phyloP scores from a whole-genome alignment of 2,888 invertebrate species.

The Euclidia mi region DNA sequence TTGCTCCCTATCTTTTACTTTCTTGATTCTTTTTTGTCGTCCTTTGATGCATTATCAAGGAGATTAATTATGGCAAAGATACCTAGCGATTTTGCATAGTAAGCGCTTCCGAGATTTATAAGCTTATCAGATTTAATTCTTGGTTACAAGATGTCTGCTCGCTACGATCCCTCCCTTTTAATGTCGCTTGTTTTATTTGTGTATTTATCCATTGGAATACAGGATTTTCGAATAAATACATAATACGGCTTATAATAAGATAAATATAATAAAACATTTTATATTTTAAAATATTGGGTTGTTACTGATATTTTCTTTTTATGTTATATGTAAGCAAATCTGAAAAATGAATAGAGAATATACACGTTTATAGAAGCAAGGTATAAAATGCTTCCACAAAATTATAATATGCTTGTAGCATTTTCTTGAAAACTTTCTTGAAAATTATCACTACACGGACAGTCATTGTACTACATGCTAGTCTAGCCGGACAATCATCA shows the following conservation, averaged over 20 bases:
- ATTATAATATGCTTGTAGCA: too few relatives aligned
- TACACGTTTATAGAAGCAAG: too few relatives aligned
- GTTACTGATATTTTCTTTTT: too few relatives aligned
- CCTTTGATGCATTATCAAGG: slow-evolving; percentile 43
- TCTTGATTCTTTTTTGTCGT: slow-evolving; percentile 50
- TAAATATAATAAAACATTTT: too few relatives aligned
- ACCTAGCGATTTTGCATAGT: slow-evolving; percentile 43
- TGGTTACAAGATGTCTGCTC: slow-evolving; percentile 32
- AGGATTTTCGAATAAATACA: background rate
- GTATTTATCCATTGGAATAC: slow-evolving; percentile 7
- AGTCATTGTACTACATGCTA: too few relatives aligned
- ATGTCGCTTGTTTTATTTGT: slow-evolving; percentile 25
- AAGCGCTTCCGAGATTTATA: slow-evolving; percentile 41
- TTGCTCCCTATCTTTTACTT: slow-evolving; percentile 42
- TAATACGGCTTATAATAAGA: background rate
- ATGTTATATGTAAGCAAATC: too few relatives aligned
- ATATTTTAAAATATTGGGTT: too few relatives aligned
- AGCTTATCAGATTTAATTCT: slow-evolving; percentile 55
- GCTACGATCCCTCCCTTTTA: slow-evolving; percentile 29
- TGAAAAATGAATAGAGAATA: too few relatives aligned
- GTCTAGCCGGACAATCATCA: too few relatives aligned
- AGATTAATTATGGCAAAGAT: slow-evolving; percentile 47
- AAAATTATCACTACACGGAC: too few relatives aligned
- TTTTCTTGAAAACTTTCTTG: too few relatives aligned
- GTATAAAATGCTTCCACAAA: too few relatives aligned